These are phyloP conservation scores for Spinus olivaceus DNA, from an alignment of 2,797 vertebrate species.

Conservation along the genomic window DNA sequence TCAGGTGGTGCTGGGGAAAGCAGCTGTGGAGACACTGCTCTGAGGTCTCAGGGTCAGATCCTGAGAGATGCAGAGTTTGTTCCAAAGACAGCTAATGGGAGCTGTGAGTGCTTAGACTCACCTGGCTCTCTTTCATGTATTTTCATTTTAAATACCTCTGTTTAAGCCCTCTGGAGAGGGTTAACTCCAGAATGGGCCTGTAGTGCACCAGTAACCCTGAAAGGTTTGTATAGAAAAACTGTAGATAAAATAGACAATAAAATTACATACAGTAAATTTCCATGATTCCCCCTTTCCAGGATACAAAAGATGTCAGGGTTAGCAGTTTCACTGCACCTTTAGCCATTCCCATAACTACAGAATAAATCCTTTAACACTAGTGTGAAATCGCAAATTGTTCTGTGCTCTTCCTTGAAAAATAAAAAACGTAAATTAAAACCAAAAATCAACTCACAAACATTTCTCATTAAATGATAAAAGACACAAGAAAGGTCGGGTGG, in stretches of 20 bases:
- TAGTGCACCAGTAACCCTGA: slow-evolving; percentile 4
- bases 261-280: slow-evolving; percentile 8
- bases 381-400: slow-evolving; percentile 56
- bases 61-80: background rate
- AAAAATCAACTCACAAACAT: slow-evolving; percentile 33
- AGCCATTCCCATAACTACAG: slow-evolving; percentile 42
- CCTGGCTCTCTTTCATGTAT: background rate
- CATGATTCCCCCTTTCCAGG: background rate
- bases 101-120: background rate
- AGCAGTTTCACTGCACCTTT: slow-evolving; percentile 39
- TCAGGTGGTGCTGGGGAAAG: background rate
- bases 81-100: background rate
- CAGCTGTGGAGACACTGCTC: background rate
- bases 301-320: slow-evolving; percentile 25
- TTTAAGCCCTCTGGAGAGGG: background rate
- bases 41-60: background rate
- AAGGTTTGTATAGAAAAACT: background rate
- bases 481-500: background rate
- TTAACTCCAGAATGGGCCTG: background rate
- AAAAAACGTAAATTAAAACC: background rate
- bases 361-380: slow-evolving; percentile 59
- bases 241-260: slow-evolving; percentile 44
- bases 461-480: slow-evolving; percentile 53
- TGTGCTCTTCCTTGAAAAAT: slow-evolving; percentile 65
- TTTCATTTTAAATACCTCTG: background rate